Evolutionary conservation across 2,888 invertebrate genomes (phyloP), one percentile per base, ranked within the genome.

Genomic region (Druceiella hillmani): DNA sequence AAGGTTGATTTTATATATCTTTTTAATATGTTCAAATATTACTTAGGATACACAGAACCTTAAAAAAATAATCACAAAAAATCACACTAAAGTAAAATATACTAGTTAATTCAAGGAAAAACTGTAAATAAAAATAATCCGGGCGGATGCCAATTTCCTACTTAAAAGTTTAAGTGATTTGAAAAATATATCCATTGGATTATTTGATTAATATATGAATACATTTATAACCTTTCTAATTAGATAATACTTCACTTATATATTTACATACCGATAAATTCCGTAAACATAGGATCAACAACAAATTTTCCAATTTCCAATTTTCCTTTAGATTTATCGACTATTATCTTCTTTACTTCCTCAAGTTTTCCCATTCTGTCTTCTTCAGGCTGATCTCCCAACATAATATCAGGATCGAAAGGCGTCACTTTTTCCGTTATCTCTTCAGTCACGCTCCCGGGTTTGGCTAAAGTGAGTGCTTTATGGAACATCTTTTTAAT

Each of bases 261-360:
- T 32, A 39, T 38, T 24, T 30, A 58, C 64, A 64, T 68, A 90
- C 91, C 89, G 60, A 88, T 82, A 56, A 91, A 91, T 62, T 91
- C 90, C 9, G 90, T 91, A 58, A 81, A 89, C 48, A 81, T 78
- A 1, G 90, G 89, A 68, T 92, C 91, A 52, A 92, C 81, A 4
- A 81, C 72, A 57, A 87, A 91, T 53, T 81, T 80, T 44, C 91
- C 91, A 48, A 92, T 78, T 61, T 78, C 77, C 50, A 85, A 65
- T 56, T 82, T 80, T 30, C 79, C 79, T 47, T 74, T 74, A 12
- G 66, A 64, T 47, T 66, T 69, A 47, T 72, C 71, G 57, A 60
- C 74, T 50, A 54, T 74, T 64, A 64, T 79, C 55, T 56, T 71
- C 71, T 62, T 74, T 61, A 58, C 64, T 53, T 57, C 66, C 45